Conservation (phyloP, 2,888 invertebrate species). For the Lydus trimaculatus region DNA sequence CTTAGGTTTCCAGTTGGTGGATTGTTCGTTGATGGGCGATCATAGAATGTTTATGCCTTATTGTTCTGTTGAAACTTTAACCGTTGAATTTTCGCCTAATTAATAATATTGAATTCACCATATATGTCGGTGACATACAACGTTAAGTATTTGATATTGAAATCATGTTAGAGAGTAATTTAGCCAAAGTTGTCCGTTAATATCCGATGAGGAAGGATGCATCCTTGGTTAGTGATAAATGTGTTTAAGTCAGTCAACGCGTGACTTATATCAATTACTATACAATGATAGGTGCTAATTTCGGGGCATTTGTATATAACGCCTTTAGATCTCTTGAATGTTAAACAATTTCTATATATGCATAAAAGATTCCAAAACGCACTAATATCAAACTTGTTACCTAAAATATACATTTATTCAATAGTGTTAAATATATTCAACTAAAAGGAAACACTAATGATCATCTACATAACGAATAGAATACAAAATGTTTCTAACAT, state of each 20-base stretch:
- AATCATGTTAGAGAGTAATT: constrained; percentile 40
- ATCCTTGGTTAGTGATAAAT: constrained; percentile 41
- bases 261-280: constrained; percentile 44
- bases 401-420: constrained; percentile 32
- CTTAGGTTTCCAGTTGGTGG: not conserved
- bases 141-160: constrained; percentile 31
- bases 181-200: constrained; percentile 37
- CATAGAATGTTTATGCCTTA: not conserved
- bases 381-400: constrained; percentile 35
- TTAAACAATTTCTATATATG: constrained; percentile 32
- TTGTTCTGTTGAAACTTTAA: not conserved
- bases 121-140: constrained; percentile 14
- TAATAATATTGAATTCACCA: not conserved
- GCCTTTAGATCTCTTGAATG: constrained; percentile 34
- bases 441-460: constrained; percentile 36
- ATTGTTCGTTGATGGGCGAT: not conserved
- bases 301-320: constrained; percentile 42
- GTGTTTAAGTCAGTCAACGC: constrained; percentile 37
- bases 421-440: constrained; percentile 36
- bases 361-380: constrained; percentile 34
- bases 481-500: constrained; percentile 35
- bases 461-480: constrained; percentile 40
- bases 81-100: not conserved
- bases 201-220: constrained; percentile 42
- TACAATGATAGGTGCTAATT: constrained; percentile 42